Evolutionary conservation across 30 jellyfish, hydroid and myxozoan genomes (phyloP).

Genomic region (Catostylus mosaicus): DNA sequence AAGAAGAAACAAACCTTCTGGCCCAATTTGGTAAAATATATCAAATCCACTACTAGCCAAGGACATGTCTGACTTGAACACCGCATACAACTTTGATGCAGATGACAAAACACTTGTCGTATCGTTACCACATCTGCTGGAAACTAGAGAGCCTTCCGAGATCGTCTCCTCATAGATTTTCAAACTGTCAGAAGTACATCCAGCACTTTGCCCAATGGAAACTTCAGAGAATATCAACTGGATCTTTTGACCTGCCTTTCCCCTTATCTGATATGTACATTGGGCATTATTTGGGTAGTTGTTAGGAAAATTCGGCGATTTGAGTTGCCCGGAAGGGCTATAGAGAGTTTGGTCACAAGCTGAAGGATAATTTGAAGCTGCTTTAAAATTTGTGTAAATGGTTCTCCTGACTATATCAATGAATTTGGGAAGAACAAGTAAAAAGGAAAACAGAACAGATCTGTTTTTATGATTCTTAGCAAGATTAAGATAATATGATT

Average conservation of each 20-base stretch:
- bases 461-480: too few relatives aligned
- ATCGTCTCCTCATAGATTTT: not conserved
- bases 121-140: conserved; percentile 20
- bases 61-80: conserved; percentile 18
- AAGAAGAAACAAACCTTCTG: conserved; percentile 23
- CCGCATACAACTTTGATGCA: not conserved
- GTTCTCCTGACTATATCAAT: too few relatives aligned
- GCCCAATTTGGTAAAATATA: conserved; percentile 16
- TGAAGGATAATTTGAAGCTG: too few relatives aligned
- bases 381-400: too few relatives aligned
- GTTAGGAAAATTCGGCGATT: conserved; percentile 43
- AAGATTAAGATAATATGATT: too few relatives aligned
- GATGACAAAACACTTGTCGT: not conserved
- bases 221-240: conserved; percentile 24
- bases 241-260: conserved; percentile 16
- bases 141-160: not conserved
- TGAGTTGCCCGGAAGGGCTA: conserved; percentile 12
- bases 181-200: not conserved
- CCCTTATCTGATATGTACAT: conserved; percentile 45
- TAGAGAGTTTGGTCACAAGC: conserved; percentile 34
- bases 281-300: conserved; percentile 21
- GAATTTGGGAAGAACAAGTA: too few relatives aligned
- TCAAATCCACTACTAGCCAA: conserved; percentile 17
- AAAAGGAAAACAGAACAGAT: too few relatives aligned
- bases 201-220: not conserved